Evolutionary conservation across 37 sponge, comb jelly and placozoan species (phyloP), one percentile per base, ranked within the genome.

Genomic region (Haliclona indistincta): DNA sequence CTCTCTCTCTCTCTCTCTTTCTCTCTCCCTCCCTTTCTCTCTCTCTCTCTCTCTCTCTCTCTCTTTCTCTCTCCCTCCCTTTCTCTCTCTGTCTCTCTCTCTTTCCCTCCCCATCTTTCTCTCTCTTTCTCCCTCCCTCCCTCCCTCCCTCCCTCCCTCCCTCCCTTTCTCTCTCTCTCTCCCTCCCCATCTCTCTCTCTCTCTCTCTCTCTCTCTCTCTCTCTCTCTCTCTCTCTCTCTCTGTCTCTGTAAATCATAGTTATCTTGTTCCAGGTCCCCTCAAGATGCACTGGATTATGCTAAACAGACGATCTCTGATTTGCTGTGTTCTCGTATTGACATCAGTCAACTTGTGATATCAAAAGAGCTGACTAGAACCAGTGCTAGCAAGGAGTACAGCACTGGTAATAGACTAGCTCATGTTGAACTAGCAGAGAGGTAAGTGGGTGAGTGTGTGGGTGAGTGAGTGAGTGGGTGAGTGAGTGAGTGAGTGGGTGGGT

Each of bases 291-390:
- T 94, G 39, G 73, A 75, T 30, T 86, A 86, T 80, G 95, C 87
- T 64, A 87, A 97, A 53, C 83, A 85, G 71, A 95, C 89, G 37
- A 97, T 97, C 8, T 84, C 95, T 10, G 95, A 97, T 43, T 74
- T 97, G 38, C 74, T 92, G 47, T 91, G 95, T 56, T 95, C 94
- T 64, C 64, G 98, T 0, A 84, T 97, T 0, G 98, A 97, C 66
- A 97, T 97, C 17, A 95, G 95, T 28, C 95, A 97, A 73, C 88
- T 97, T 47, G 94, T 97, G 70, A 97, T 97, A 65, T 86, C 95
- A 29, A 97, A 97, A 68, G 98, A 97, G 79, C 83, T 97, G 44
- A 97, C 98, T 8, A 78, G 81, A 38, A 76, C 76, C 13, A 84
- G 86, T 3, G 78, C 63, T 26, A 82, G 83, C 62, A 88, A 94